Evolutionary conservation across 2,888 invertebrate genomes (phyloP).

Genomic region (Scrobipalpa atriplicella): DNA sequence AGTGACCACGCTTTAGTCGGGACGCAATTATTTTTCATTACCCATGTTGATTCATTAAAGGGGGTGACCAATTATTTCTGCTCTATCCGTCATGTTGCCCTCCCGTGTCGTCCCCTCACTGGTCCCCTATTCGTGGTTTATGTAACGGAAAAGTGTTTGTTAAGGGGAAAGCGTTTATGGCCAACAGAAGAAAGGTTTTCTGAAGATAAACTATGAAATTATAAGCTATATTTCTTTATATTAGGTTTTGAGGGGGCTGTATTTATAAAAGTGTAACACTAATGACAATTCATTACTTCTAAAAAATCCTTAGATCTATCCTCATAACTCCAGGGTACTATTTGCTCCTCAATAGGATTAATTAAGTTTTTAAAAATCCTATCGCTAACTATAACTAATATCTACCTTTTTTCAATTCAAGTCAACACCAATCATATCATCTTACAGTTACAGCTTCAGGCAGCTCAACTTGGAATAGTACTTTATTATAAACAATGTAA

Average conservation of each 20-base stretch:
- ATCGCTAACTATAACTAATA: no score
- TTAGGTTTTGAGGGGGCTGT: no score
- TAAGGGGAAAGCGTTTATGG: not conserved
- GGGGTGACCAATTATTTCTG: slow-evolving; percentile 75
- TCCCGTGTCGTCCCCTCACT: slow-evolving; percentile 34
- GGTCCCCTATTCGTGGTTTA: slow-evolving; percentile 58
- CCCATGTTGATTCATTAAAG: slow-evolving; percentile 75
- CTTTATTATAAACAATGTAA: no score
- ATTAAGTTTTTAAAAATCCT: no score
- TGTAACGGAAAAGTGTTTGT: slow-evolving; percentile 37
- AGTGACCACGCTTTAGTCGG: slow-evolving; percentile 41
- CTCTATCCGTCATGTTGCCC: slow-evolving; percentile 74
- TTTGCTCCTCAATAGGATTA: no score
- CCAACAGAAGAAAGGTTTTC: not conserved
- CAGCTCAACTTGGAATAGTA: no score
- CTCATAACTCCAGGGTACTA: no score
- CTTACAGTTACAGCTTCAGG: not conserved
- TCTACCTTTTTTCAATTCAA: not conserved
- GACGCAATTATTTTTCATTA: slow-evolving; percentile 77
- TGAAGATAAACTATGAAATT: not conserved
- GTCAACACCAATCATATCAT: not conserved
- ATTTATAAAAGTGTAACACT: no score
- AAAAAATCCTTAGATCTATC: no score
- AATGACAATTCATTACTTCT: no score
- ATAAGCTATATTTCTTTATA: not conserved